A percentile compares a stretch with the other conserved stretches of the same genome.
Conservation (phyloP, 2,113 vertebrate genomes). For the Origma solitaria region DNA sequence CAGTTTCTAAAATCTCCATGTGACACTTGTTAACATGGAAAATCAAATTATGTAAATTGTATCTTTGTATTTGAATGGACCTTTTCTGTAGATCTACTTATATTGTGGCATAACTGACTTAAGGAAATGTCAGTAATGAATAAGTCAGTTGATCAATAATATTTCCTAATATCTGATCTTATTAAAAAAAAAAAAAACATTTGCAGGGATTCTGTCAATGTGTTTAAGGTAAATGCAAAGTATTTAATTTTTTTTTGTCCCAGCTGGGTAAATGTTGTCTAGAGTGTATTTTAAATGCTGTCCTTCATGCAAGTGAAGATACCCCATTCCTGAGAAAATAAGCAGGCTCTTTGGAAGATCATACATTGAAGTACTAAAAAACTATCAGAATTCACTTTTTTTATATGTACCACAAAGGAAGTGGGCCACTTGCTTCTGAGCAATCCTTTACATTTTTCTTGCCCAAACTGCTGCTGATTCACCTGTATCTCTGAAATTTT, state of each 20-base stretch:
- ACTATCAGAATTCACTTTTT: neutral
- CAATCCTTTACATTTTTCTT: neutral
- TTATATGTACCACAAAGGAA: neutral
- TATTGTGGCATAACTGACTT: neutral
- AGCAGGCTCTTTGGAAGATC: neutral
- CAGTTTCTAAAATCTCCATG: fast-evolving
- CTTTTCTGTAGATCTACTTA: neutral
- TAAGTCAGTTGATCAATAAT: neutral
- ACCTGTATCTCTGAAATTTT: neutral
- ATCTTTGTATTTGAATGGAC: neutral
- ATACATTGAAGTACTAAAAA: neutral
- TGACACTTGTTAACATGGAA: neutral
- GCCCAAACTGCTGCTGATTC: neutral
- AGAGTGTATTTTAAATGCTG: neutral
- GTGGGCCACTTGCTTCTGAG: neutral
- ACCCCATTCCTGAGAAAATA: neutral
- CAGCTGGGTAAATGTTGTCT: neutral
- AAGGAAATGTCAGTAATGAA: neutral
- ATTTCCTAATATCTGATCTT: neutral
- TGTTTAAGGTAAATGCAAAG: neutral
- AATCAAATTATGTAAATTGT: neutral
- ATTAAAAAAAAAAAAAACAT: neutral
- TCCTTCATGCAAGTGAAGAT: neutral
- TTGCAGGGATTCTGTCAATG: neutral
- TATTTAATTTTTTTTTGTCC: neutral